Base-by-base conservation (phyloP, 2,888 invertebrate genomes). In the Miltochrista miniata region DNA sequence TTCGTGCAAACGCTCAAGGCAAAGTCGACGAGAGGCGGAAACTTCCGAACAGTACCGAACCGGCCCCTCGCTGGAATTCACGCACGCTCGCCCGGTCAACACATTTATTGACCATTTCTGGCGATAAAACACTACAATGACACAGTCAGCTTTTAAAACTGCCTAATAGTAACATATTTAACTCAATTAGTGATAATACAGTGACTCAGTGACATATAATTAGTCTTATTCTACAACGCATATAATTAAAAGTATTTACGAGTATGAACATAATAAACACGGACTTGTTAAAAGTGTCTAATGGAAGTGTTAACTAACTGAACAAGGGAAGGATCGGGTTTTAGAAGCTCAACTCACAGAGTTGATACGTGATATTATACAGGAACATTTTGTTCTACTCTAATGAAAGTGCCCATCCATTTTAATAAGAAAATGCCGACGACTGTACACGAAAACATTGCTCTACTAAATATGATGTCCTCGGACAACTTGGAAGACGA, bases 401-500 rank as follows among this genome's bases (percentile, higher is more conserved):
- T 67, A 41, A 72, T 72, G 67, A 70, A 69, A 70, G 69, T 65
- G 52, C 71, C 69, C 36, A 70, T 70, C 29, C 61, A 64, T 51
- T 64, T 63, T 33, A 64, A 61, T 43, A 70, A 56, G 68, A 83
- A 74, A 68, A 91, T 91, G 90, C 90, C 90, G 42, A 81, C 84
- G 52, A 80, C 87, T 45, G 83, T 87, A 57, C 88, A 87, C 48
- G 90, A 91, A 67, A 90, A 90, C 61, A 90, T 90, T 57, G 90
- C 90, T 45, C 78, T 91, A 12, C 96, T 97, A 71, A 96, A 96
- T 59, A 91, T 91, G 90, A 88, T 91, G 90, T 91, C 90, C 63
- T 88, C 90, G 68, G 97, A 97, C 90, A 96, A 96, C 84, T 95
- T 97, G 94, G 97, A 98, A 85, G 98, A 98, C 85, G 98, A 98